These are phyloP conservation scores for Cheilosia scutellata DNA, from an alignment of 2,888 invertebrate species.

Conservation along the genomic window DNA sequence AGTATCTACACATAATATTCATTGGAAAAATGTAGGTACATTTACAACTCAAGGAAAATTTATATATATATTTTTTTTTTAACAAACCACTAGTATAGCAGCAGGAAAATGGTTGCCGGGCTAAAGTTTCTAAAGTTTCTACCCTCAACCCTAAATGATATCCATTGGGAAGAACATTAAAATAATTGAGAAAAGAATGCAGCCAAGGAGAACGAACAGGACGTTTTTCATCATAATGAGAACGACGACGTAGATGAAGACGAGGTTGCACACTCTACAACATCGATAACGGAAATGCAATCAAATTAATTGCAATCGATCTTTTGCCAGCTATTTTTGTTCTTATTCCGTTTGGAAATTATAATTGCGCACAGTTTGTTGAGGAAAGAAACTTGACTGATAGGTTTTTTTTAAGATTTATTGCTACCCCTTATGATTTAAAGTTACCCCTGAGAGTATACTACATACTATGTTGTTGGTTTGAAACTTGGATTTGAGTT, in stretches of 20 bases:
- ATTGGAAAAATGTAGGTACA: too few species aligned
- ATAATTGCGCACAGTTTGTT: conserved; percentile 54
- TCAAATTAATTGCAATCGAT: conserved; percentile 75
- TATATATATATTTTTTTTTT: conserved; percentile 1
- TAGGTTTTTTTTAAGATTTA: neutral
- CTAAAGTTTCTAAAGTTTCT: conserved; percentile 19
- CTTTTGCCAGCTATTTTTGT: conserved; percentile 40
- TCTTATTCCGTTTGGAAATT: conserved; percentile 45
- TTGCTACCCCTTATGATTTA: too few species aligned
- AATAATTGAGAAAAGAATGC: conserved; percentile 65
- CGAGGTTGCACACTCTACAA: conserved; percentile 39
- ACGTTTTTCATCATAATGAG: conserved; percentile 51
- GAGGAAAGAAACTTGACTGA: conserved; percentile 8
- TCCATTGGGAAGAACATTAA: conserved; percentile 55
- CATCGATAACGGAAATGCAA: conserved; percentile 69
- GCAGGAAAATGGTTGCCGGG: conserved; percentile 23
- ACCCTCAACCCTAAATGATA: neutral
- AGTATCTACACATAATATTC: neutral
- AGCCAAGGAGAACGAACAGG: conserved; percentile 2
- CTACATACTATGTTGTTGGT: too few species aligned
- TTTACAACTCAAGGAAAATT: too few species aligned
- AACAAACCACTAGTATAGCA: conserved; percentile 14
- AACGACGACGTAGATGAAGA: neutral
- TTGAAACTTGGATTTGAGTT: too few species aligned
- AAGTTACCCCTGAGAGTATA: too few species aligned